phyloP scores from a whole-genome alignment of 1,140 invertebrate genomes.

The Drosophila nasuta region DNA sequence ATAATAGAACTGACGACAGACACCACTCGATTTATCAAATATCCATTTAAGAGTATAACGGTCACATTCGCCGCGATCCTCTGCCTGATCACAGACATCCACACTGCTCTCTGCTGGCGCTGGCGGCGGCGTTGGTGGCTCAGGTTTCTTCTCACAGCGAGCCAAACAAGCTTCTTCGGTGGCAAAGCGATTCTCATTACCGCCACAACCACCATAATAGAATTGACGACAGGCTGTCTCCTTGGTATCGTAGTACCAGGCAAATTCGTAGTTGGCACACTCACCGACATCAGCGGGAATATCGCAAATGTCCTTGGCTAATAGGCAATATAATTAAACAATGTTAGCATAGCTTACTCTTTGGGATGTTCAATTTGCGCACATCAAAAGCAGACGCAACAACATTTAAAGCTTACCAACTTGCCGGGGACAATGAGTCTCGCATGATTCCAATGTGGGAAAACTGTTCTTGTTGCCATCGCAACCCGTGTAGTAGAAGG shows the following conservation, averaged over 20 bases:
- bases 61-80: constrained; percentile 49
- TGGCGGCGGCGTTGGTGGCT: constrained; percentile 70
- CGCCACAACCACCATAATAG: constrained; percentile 93
- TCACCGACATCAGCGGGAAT: constrained; percentile 91
- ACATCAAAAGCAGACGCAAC: constrained; percentile 72
- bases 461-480: constrained; percentile 96
- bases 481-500: constrained; percentile 98
- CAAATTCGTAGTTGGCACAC: constrained; percentile 91
- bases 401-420: constrained; percentile 88
- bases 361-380: constrained; percentile 11
- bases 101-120: constrained; percentile 42
- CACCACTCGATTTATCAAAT: constrained; percentile 89
- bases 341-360: constrained; percentile 22
- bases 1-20: constrained; percentile 92
- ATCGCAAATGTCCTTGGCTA: constrained; percentile 88
- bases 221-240: constrained; percentile 90
- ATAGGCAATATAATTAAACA: constrained; percentile 8
- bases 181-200: constrained; percentile 93
- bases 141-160: constrained; percentile 86
- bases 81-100: constrained; percentile 56
- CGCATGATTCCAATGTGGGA: constrained; percentile 91
- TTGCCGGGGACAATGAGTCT: constrained; percentile 91
- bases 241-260: constrained; percentile 94
- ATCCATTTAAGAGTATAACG: constrained; percentile 87
- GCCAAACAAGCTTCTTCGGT: constrained; percentile 88